These are phyloP conservation scores for Aphis gossypii DNA, from an alignment of 1,140 invertebrate species.

Conservation along the genomic window DNA sequence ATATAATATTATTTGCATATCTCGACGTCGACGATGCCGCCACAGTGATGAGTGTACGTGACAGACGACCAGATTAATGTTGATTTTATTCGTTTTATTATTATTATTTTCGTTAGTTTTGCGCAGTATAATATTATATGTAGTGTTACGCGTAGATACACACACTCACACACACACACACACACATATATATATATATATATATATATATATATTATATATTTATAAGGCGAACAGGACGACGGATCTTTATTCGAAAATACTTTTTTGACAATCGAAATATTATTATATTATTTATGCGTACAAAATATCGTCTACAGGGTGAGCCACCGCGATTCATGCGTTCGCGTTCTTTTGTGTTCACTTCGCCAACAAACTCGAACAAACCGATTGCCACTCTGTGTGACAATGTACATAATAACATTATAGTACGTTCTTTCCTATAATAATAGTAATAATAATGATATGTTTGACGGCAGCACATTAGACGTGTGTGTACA, in stretches of 20 bases:
- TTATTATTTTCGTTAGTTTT: slow-evolving; percentile 20
- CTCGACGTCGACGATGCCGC: neutral
- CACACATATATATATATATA: neutral
- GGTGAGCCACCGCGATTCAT: neutral
- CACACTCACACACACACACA: neutral
- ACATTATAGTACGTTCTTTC: neutral
- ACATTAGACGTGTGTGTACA: neutral
- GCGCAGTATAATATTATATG: neutral
- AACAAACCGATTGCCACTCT: neutral
- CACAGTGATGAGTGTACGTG: slow-evolving; percentile 12
- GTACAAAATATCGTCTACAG: neutral
- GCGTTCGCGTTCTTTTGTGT: neutral
- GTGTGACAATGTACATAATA: neutral
- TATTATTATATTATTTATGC: neutral
- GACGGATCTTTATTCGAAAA: neutral
- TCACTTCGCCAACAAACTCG: neutral
- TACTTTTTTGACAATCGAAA: neutral
- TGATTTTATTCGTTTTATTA: slow-evolving; percentile 29
- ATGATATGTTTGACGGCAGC: neutral
- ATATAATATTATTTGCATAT: slow-evolving; percentile 37
- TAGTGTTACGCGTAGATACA: neutral
- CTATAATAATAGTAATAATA: neutral
- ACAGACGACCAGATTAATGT: slow-evolving; percentile 46
- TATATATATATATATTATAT: neutral
- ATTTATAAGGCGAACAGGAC: neutral